Evolutionary conservation across 2,888 invertebrate genomes (phyloP).

Genomic region (Napeogenes sylphis): DNA sequence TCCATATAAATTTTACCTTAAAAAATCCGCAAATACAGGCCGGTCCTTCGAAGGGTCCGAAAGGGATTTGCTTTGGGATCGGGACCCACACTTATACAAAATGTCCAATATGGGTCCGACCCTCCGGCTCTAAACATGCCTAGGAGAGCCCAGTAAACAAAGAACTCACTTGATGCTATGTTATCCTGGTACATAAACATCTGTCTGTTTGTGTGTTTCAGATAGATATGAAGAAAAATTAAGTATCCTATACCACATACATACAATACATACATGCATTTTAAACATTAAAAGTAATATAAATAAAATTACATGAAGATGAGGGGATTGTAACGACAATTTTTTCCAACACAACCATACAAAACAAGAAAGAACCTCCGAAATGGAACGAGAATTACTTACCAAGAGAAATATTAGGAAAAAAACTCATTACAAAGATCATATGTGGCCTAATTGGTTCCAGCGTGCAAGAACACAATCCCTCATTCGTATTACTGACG

Average conservation of each 20-base stretch:
- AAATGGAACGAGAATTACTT: slow-evolving; percentile 20
- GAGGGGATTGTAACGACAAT: not conserved
- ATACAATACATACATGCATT: not conserved
- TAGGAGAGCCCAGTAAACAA: slow-evolving; percentile 65
- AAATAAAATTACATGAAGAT: not conserved
- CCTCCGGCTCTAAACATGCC: slow-evolving; percentile 60
- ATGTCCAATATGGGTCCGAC: slow-evolving; percentile 70
- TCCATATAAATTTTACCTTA: slow-evolving; percentile 76
- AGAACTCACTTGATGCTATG: slow-evolving; percentile 57
- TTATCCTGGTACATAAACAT: slow-evolving; percentile 49
- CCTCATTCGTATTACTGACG: slow-evolving; percentile 45
- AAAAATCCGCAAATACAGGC: slow-evolving; percentile 76
- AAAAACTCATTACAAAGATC: slow-evolving; percentile 46
- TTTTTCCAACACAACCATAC: slow-evolving; percentile 8
- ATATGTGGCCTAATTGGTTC: slow-evolving; percentile 65
- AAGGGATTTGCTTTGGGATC: slow-evolving; percentile 76
- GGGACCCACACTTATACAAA: slow-evolving; percentile 76
- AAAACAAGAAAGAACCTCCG: slow-evolving; percentile 14
- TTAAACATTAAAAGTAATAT: not conserved
- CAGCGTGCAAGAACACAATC: slow-evolving; percentile 60
- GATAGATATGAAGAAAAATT: too few relatives aligned
- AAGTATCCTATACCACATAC: not conserved
- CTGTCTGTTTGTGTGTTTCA: slow-evolving; percentile 22
- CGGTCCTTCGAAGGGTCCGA: slow-evolving; percentile 74
- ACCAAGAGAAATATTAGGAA: slow-evolving; percentile 32